phyloP scores from a whole-genome alignment of 2,888 invertebrate species.

The Macrosoma leucophasiata region DNA sequence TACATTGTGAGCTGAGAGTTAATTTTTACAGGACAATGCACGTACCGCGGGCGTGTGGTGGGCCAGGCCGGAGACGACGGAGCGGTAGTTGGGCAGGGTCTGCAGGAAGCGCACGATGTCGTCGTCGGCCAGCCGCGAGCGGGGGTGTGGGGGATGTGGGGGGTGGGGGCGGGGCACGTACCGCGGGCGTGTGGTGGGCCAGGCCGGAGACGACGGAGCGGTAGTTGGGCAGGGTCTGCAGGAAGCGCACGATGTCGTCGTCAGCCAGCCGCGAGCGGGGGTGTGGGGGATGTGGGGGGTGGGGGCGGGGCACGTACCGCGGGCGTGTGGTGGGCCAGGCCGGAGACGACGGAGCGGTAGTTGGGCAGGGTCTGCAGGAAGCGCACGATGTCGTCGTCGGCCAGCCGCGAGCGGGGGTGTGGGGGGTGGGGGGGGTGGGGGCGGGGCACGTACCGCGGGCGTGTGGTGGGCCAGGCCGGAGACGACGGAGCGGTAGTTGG shows the following conservation, averaged over 20 bases:
- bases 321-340: conserved; percentile 15
- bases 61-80: conserved; percentile 26
- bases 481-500: conserved; percentile 46
- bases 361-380: too few relatives aligned
- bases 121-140: conserved; percentile 89
- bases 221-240: conserved; percentile 80
- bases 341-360: not conserved
- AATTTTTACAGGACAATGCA: too few relatives aligned
- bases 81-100: conserved; percentile 69
- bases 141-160: conserved; percentile 31
- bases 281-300: conserved; percentile 29
- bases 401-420: too few relatives aligned
- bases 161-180: conserved; percentile 30
- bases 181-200: conserved; percentile 34
- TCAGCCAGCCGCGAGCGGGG: conserved; percentile 85
- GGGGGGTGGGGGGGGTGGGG: conserved; percentile 24
- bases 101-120: conserved; percentile 95
- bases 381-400: too few relatives aligned
- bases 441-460: conserved; percentile 18
- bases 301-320: conserved; percentile 18
- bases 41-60: conserved; percentile 5
- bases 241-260: conserved; percentile 94
- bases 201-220: conserved; percentile 30
- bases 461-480: conserved; percentile 18
- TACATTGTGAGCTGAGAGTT: too few relatives aligned